phyloP scores from a whole-genome alignment of 2,797 vertebrate genomes.

The Pteropus rufus region DNA sequence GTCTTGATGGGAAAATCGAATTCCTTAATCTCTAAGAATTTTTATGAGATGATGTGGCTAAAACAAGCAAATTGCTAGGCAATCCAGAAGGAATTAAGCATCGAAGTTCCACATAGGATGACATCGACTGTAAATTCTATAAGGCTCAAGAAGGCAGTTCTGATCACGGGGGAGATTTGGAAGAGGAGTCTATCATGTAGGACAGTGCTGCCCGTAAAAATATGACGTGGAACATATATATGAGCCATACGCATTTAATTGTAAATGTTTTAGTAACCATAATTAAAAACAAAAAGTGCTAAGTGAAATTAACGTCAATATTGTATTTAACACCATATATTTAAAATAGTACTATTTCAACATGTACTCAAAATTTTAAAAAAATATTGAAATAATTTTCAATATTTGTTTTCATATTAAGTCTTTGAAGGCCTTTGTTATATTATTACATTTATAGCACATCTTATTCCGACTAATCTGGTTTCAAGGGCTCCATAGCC shows the following conservation, averaged over 20 bases:
- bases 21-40: background rate
- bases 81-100: background rate
- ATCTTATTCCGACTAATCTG: background rate
- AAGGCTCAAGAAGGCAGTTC: background rate
- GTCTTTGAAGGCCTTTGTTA: background rate
- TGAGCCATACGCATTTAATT: background rate
- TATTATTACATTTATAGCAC: background rate
- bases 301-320: background rate
- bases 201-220: background rate
- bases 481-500: background rate
- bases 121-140: background rate
- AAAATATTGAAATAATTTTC: background rate
- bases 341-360: background rate
- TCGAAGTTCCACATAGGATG: background rate
- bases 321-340: background rate
- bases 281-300: background rate
- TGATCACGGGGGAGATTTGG: background rate
- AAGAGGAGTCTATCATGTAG: background rate
- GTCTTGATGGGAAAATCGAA: background rate
- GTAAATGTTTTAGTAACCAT: background rate
- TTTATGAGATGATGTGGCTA: conserved; percentile 1
- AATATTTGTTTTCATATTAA: background rate
- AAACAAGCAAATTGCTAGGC: background rate
- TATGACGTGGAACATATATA: background rate
- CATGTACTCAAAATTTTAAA: background rate